Evolutionary conservation across 1,140 invertebrate species (phyloP).

Genomic region (Trichoplusia ni): DNA sequence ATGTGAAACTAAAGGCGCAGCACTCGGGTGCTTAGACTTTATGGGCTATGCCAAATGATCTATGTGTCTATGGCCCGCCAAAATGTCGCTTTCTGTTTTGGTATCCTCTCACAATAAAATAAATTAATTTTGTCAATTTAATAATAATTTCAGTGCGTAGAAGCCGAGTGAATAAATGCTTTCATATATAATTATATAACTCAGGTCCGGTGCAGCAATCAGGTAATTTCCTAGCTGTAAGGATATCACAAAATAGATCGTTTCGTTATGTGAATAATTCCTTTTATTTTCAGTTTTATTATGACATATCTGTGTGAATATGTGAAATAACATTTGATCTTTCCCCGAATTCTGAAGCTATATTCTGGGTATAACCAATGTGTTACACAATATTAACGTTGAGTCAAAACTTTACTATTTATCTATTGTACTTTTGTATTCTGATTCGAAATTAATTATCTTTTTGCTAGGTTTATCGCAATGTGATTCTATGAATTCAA

Average conservation of each 20-base stretch:
- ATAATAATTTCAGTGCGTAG: constrained; percentile 54
- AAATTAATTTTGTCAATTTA: constrained; percentile 73
- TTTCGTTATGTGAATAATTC: constrained; percentile 44
- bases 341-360: not conserved
- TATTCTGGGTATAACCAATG: not conserved
- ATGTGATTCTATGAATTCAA: too few species aligned
- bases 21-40: too few species aligned
- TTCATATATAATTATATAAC: constrained; percentile 38
- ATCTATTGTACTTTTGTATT: not conserved
- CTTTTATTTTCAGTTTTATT: constrained; percentile 46
- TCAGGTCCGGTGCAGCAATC: constrained; percentile 26
- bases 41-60: not conserved
- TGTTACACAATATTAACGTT: not conserved
- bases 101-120: constrained; percentile 69
- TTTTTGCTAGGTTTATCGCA: constrained; percentile 10
- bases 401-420: not conserved
- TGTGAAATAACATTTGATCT: constrained; percentile 1
- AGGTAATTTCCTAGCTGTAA: constrained; percentile 39
- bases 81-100: constrained; percentile 79
- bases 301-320: constrained; percentile 38
- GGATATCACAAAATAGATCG: not conserved
- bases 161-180: constrained; percentile 35
- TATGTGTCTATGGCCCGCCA: constrained; percentile 57
- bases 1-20: too few species aligned
- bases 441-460: constrained; percentile 12